These are phyloP conservation scores for Carcina quercana DNA, from an alignment of 2,888 invertebrate genomes.

Conservation along the genomic window DNA sequence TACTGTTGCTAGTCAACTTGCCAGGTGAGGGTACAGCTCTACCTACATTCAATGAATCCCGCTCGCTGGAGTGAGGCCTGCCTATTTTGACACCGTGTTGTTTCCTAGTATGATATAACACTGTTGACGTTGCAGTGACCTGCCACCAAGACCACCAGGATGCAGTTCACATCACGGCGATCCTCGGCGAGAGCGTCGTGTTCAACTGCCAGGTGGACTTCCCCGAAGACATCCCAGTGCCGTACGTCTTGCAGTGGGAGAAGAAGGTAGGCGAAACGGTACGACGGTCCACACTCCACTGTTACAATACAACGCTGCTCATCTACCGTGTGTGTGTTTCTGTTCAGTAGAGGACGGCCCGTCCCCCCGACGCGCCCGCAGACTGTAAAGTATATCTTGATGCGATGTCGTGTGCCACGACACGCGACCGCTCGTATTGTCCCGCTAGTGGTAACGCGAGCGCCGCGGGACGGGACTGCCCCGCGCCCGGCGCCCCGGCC, in stretches of 20 bases:
- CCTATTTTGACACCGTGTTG: too few species aligned
- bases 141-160: constrained; percentile 91
- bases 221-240: constrained; percentile 95
- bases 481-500: constrained; percentile 46
- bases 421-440: constrained; percentile 54
- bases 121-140: constrained; percentile 69
- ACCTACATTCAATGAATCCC: neutral
- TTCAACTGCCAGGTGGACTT: constrained; percentile 99
- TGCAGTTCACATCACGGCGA: constrained; percentile 97
- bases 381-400: constrained; percentile 63
- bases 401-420: constrained; percentile 41
- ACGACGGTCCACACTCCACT: constrained; percentile 80
- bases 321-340: constrained; percentile 72
- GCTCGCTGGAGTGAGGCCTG: too few species aligned
- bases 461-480: constrained; percentile 54
- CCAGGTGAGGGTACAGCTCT: constrained; percentile 44
- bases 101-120: too few species aligned
- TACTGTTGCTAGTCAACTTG: constrained; percentile 68
- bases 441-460: constrained; percentile 55
- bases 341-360: constrained; percentile 73
- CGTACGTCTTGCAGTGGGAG: constrained; percentile 99
- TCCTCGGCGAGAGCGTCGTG: constrained; percentile 96
- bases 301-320: constrained; percentile 73
- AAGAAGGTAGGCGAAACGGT: constrained; percentile 99
- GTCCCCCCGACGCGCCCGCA: constrained; percentile 65